phyloP scores from a whole-genome alignment of 30 jellyfish, hydroid and myxozoan species.

The Rhopilema esculentum region DNA sequence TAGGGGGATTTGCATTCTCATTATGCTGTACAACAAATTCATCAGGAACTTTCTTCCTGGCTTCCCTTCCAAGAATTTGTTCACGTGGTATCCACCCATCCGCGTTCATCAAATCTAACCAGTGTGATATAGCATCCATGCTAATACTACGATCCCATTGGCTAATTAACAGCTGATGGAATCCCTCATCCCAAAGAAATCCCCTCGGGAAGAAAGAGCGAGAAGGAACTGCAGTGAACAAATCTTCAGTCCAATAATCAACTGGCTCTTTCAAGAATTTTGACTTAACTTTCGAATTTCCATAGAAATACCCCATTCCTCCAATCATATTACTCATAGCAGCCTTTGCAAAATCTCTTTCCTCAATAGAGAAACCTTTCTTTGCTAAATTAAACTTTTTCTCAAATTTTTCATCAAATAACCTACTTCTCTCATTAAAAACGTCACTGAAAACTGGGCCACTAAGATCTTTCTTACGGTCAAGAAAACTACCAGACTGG shows the following conservation, averaged over 20 bases:
- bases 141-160: slow-evolving; percentile 91
- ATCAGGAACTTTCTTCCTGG: slow-evolving; percentile 92
- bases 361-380: slow-evolving; percentile 66
- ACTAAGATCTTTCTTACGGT: slow-evolving; percentile 38
- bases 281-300: slow-evolving; percentile 79
- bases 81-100: slow-evolving; percentile 99
- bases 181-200: slow-evolving; percentile 98
- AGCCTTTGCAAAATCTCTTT: slow-evolving; percentile 86
- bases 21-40: slow-evolving; percentile 95
- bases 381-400: slow-evolving; percentile 50
- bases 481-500: slow-evolving; percentile 72
- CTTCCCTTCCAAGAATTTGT: slow-evolving; percentile 95
- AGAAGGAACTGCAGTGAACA: slow-evolving; percentile 96
- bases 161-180: slow-evolving; percentile 89
- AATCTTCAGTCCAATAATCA: slow-evolving; percentile 79
- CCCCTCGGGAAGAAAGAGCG: slow-evolving; percentile 98
- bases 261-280: slow-evolving; percentile 77
- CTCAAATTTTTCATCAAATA: slow-evolving; percentile 78
- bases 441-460: slow-evolving; percentile 69
- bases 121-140: slow-evolving; percentile 79
- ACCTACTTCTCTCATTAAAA: slow-evolving; percentile 22
- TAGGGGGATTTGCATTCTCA: slow-evolving; percentile 99
- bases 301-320: slow-evolving; percentile 92
- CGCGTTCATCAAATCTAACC: slow-evolving; percentile 92
- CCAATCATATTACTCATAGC: slow-evolving; percentile 97